Evolutionary conservation across 2,888 invertebrate genomes (phyloP).

Genomic region (Perizoma affinitatum): DNA sequence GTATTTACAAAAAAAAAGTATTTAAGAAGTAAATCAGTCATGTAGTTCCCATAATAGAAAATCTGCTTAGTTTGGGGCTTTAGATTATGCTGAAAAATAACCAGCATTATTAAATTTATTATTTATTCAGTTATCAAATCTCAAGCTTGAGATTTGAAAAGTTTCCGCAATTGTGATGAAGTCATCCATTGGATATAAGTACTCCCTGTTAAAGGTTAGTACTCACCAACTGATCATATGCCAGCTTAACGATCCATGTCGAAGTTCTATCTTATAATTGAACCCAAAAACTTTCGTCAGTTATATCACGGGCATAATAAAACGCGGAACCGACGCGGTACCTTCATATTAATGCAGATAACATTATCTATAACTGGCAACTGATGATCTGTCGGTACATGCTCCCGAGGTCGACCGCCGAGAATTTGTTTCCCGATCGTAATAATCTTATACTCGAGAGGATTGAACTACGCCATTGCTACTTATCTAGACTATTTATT

Average conservation of each 20-base stretch:
- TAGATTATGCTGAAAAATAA: too few relatives aligned
- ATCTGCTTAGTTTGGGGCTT: too few relatives aligned
- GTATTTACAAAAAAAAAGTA: too few relatives aligned
- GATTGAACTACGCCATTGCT: background rate
- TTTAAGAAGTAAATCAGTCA: too few relatives aligned
- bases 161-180: slow-evolving; percentile 18
- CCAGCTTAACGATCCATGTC: slow-evolving; percentile 10
- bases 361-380: background rate
- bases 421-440: background rate
- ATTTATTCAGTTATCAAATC: background rate
- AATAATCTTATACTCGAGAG: background rate
- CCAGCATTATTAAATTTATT: too few relatives aligned
- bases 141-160: slow-evolving; percentile 22
- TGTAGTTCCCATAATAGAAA: too few relatives aligned
- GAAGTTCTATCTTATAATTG: slow-evolving; percentile 24
- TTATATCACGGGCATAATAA: slow-evolving; percentile 15
- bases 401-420: background rate
- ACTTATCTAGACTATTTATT: background rate
- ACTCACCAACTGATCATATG: slow-evolving; percentile 8
- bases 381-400: background rate
- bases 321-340: background rate
- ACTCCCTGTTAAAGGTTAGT: background rate
- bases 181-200: slow-evolving; percentile 24
- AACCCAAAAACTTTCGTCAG: slow-evolving; percentile 22
- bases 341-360: slow-evolving; percentile 24